A percentile compares a stretch with the other conserved stretches of the same genome.
Evolutionary conservation across 2,888 invertebrate species (phyloP).

Genomic region (Caenorhabditis sulstoni): DNA sequence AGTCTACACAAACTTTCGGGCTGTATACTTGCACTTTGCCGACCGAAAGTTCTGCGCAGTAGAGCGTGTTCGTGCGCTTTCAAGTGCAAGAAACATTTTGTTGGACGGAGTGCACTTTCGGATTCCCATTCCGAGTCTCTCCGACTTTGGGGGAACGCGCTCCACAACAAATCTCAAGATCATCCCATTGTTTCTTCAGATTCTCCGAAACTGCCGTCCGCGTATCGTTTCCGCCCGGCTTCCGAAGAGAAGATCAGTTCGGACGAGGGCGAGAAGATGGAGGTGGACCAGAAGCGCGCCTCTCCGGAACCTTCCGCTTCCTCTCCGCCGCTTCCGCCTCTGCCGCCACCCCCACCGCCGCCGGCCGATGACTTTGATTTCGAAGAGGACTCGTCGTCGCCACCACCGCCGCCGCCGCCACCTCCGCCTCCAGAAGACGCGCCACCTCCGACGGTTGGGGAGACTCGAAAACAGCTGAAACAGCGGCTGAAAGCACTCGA

Average conservation of each 20-base stretch:
- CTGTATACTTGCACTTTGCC: too few species aligned
- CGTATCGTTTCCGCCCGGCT: not conserved
- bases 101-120: too few species aligned
- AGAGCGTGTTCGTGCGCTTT: too few species aligned
- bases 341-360: not conserved
- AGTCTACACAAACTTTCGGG: too few species aligned
- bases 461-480: slow-evolving; percentile 33
- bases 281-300: not conserved
- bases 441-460: slow-evolving; percentile 13
- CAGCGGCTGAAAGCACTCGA: slow-evolving; percentile 21
- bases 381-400: not conserved
- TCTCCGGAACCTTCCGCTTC: not conserved
- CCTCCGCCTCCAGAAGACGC: slow-evolving; percentile 4
- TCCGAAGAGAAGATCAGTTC: slow-evolving; percentile 39
- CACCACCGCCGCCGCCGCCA: not conserved
- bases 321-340: not conserved
- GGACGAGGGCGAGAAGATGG: slow-evolving; percentile 27
- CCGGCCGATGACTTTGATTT: not conserved
- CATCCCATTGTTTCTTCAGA: too few species aligned
- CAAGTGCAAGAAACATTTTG: too few species aligned
- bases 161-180: too few species aligned
- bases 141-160: too few species aligned
- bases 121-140: too few species aligned
- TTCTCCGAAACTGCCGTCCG: slow-evolving; percentile 4
- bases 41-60: too few species aligned